A percentile compares a stretch with the other conserved stretches of the same genome.
phyloP scores from a whole-genome alignment of 1,140 invertebrate genomes.

The Brachionus calyciflorus region DNA sequence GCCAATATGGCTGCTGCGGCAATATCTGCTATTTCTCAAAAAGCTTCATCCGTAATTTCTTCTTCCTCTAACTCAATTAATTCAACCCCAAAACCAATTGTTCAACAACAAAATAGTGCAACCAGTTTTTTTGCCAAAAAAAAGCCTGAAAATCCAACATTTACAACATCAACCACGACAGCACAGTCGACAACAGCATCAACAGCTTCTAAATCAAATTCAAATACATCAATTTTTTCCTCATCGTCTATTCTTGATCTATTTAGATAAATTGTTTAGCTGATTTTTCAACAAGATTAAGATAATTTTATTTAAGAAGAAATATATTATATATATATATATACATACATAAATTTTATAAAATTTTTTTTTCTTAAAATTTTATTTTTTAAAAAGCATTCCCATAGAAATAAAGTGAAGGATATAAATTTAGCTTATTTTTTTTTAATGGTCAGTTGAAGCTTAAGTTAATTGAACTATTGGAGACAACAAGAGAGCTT shows the following conservation, averaged over 20 bases:
- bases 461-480: neutral
- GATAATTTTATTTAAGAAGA: slow-evolving; percentile 22
- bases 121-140: neutral
- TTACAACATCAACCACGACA: neutral
- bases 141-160: slow-evolving; percentile 18
- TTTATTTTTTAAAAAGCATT: slow-evolving; percentile 38
- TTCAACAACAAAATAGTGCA: neutral
- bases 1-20: slow-evolving; percentile 29
- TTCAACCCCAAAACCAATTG: slow-evolving; percentile 14
- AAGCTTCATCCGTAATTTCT: slow-evolving; percentile 35
- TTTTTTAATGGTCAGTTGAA: neutral
- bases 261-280: slow-evolving; percentile 38
- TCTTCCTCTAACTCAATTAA: slow-evolving; percentile 22
- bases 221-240: slow-evolving; percentile 45
- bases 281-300: slow-evolving; percentile 9
- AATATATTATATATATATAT: too few species aligned
- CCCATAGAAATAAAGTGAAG: slow-evolving; percentile 30
- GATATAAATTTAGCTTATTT: neutral
- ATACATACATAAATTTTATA: too few species aligned
- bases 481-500: neutral
- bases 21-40: slow-evolving; percentile 43
- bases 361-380: slow-evolving; percentile 9
- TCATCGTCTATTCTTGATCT: slow-evolving; percentile 45
- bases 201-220: slow-evolving; percentile 19
- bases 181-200: neutral